Evolutionary conservation across 2,888 invertebrate species (phyloP).

Genomic region (Leptinotarsa peninsularis): DNA sequence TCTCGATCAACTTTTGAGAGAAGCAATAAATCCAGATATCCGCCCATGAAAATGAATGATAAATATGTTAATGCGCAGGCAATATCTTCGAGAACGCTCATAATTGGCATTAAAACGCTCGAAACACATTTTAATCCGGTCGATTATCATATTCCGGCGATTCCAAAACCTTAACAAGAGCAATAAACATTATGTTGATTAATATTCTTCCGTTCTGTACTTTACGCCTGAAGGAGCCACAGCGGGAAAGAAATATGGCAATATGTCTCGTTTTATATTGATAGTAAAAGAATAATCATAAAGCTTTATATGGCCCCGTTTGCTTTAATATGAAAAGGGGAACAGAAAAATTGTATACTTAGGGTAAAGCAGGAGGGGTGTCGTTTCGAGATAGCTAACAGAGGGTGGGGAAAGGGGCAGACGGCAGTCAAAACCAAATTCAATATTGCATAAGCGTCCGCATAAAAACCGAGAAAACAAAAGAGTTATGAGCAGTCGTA

Average conservation of each 20-base stretch:
- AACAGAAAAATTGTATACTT: slow-evolving; percentile 41
- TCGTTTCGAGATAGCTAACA: slow-evolving; percentile 5
- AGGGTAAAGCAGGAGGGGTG: slow-evolving; percentile 15
- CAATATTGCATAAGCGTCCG: slow-evolving; percentile 20
- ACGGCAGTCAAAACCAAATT: slow-evolving; percentile 5
- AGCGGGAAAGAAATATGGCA: slow-evolving; percentile 34
- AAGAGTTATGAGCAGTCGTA: slow-evolving; percentile 19
- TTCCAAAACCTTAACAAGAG: slow-evolving; percentile 2
- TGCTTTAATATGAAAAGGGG: slow-evolving; percentile 49
- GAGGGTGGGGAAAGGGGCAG: slow-evolving; percentile 20
- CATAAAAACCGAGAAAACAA: slow-evolving; percentile 17
- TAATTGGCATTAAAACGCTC: slow-evolving; percentile 5
- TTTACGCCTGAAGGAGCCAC: slow-evolving; percentile 2
- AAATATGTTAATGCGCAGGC: background rate
- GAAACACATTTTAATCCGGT: background rate
- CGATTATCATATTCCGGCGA: slow-evolving; percentile 7
- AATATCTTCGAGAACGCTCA: background rate
- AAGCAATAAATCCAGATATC: background rate
- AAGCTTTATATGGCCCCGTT: slow-evolving; percentile 53
- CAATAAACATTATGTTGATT: slow-evolving; percentile 5
- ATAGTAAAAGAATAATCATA: slow-evolving; percentile 52
- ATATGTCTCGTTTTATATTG: slow-evolving; percentile 51
- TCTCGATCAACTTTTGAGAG: background rate
- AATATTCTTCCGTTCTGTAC: slow-evolving; percentile 1
- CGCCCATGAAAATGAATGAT: background rate